Base-by-base conservation (phyloP, 1,140 invertebrate species). In the Schlechtendalia chinensis region DNA sequence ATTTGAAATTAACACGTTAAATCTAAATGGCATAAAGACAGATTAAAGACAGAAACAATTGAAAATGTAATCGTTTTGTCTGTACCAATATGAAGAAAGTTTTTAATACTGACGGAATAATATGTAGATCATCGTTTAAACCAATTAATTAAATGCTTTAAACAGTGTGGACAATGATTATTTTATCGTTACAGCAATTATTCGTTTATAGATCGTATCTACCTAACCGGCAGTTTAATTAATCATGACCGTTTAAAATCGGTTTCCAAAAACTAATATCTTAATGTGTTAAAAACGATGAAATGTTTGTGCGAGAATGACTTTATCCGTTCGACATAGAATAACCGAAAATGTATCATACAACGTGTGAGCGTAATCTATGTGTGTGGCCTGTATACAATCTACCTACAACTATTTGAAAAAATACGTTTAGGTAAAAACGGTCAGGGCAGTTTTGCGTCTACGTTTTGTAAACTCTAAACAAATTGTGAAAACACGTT, bases 401-500 rank as follows among this genome's bases (percentile, higher is more conserved):
- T 39, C 32, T 4, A 39, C 32, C 32, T 4, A 39, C 32, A 3
- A 39, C 32, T 61, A 29, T 29, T 63, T n/a, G 14, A 19, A 19
- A 32, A 32, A 63, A 10, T 39, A 27, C 5, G 32, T 32, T 10
- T 2, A 32, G 24, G 17, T 63, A 19, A 19, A 32, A 29, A 22
- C 6, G 58, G 14, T 17, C 24, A 61, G 22, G 24, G 16, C 27
- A 61, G 27, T 61, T 59, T 14, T 61, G 6, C 22, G 19, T 65
- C 22, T 4, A 65, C 19, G 1, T 5, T 27, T 67, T 67, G n/a
- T 45, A 67, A 67, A 67, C n/a, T 47, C 39, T 19, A 19, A 39
- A 39, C 45, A 24, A 67, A 67, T 67, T 45, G n/a, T 67, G 16
- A 6, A 67, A 67, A 67, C n/a, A 45, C 32, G 39, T 67, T 67